Conservation (phyloP, 2,888 invertebrate genomes). For the Ametastegia equiseti region DNA sequence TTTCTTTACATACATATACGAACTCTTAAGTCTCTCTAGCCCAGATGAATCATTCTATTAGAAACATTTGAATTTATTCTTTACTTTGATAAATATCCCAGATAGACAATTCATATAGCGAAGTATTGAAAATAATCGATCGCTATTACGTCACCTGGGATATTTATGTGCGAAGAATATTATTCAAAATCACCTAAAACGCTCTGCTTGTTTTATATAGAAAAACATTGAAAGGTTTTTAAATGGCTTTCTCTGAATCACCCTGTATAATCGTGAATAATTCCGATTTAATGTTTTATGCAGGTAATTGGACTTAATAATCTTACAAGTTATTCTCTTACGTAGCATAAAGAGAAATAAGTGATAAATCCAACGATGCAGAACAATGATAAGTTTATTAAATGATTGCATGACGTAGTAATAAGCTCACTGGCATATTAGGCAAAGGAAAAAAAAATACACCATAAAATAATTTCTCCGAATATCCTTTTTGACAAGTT, state of each 20-base stretch:
- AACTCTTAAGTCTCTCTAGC: constrained; percentile 43
- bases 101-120: too few species aligned
- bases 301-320: constrained; percentile 45
- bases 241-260: constrained; percentile 39
- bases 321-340: constrained; percentile 39
- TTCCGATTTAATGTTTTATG: constrained; percentile 27
- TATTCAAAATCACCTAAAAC: constrained; percentile 33
- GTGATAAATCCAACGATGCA: constrained; percentile 22
- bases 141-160: background rate
- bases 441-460: too few species aligned
- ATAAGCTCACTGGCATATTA: constrained; percentile 19
- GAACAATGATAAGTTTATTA: background rate
- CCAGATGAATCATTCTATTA: constrained; percentile 36
- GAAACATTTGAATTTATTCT: constrained; percentile 17
- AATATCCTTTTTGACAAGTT: background rate
- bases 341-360: constrained; percentile 22
- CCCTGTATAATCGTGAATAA: constrained; percentile 45
- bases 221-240: constrained; percentile 37
- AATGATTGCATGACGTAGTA: background rate
- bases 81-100: constrained; percentile 22
- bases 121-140: constrained; percentile 14
- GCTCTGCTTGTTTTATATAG: constrained; percentile 24
- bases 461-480: constrained; percentile 36
- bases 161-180: constrained; percentile 27
- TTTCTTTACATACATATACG: constrained; percentile 20